Base-by-base conservation (phyloP, 2,888 invertebrate genomes). In the Lasioglossum malachurum region DNA sequence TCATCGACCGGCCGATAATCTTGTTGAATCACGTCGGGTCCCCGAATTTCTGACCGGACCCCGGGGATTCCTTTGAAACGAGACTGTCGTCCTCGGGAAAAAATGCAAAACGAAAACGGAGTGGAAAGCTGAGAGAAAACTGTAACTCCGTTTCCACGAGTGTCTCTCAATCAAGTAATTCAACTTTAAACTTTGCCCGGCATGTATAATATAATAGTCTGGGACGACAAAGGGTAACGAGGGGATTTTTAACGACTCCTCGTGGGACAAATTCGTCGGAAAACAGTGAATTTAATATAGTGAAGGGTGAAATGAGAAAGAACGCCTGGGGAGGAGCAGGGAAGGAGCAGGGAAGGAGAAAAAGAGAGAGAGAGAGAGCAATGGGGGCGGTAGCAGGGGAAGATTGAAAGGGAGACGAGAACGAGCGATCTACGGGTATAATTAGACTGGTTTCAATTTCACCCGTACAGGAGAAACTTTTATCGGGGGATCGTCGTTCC, bases 391-490 rank as follows among this genome's bases (percentile, higher is more conserved):
- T 27, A 27, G 12, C n/a, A n/a, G n/a, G 27, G 27, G 16, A n/a
- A n/a, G 78, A 78, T 81, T 77, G 77, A 84, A 77, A 80, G 69
- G 71, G 74, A 53, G 49, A 67, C 53, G 57, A 69, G 80, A 80
- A 46, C 74, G 75, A 82, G 41, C 87, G 80, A 88, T 87, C 84
- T 85, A 80, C 83, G 78, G 76, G 80, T 77, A 87, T 88, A 88
- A 88, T 88, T 87, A 84, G 83, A 85, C 84, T 78, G 81, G 87
- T 88, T 88, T 87, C 87, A 88, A 88, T 88, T 85, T 87, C 87
- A 77, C 49, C 60, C 85, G 83, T 81, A 64, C 80, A 74, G 73
- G 75, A 67, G 80, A 80, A 87, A 87, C 88, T 84, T 87, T 87
- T 88, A 82, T 88, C 87, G 87, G 81, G 77, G 84, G 81, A 77